A percentile compares a stretch with the other conserved stretches of the same genome.
These are phyloP conservation scores for Eupithecia subumbrata DNA, from an alignment of 2,888 invertebrate species.

Conservation along the genomic window DNA sequence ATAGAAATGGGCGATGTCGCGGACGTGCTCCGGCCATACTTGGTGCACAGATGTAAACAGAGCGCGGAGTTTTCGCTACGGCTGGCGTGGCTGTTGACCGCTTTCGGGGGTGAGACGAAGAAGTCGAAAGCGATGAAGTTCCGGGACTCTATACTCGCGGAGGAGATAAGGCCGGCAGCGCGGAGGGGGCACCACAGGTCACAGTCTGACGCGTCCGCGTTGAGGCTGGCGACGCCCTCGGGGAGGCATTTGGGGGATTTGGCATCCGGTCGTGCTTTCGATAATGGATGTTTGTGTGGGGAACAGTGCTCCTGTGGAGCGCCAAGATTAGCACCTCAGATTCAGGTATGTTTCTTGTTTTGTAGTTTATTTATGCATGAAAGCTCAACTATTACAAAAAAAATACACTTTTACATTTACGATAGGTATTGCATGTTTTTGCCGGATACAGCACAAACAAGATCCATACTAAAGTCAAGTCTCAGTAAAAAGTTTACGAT, in stretches of 20 bases:
- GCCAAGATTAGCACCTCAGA: constrained; percentile 78
- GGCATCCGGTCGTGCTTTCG: constrained; percentile 97
- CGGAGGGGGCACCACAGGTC: constrained; percentile 86
- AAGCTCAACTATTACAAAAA: neutral
- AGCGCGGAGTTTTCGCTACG: constrained; percentile 98
- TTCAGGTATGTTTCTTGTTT: constrained; percentile 62
- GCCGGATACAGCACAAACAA: neutral
- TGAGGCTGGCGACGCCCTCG: constrained; percentile 79
- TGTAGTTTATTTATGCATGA: neutral
- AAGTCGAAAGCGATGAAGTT: constrained; percentile 73
- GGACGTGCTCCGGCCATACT: constrained; percentile 85
- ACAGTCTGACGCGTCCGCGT: constrained; percentile 91
- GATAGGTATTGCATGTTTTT: constrained; percentile 1
- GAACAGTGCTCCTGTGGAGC: constrained; percentile 87
- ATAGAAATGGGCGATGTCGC: constrained; percentile 99
- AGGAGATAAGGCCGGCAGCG: constrained; percentile 77
- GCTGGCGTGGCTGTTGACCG: constrained; percentile 98
- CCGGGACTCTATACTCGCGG: constrained; percentile 75
- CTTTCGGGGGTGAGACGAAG: constrained; percentile 90
- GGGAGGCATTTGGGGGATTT: constrained; percentile 94
- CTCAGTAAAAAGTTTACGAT: constrained; percentile 5
- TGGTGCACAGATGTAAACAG: constrained; percentile 89
- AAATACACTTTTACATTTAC: neutral
- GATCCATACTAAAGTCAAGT: neutral
- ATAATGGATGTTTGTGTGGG: constrained; percentile 97